Evolutionary conservation across 1,140 invertebrate genomes (phyloP).

Genomic region (Polypedilum vanderplanki): DNA sequence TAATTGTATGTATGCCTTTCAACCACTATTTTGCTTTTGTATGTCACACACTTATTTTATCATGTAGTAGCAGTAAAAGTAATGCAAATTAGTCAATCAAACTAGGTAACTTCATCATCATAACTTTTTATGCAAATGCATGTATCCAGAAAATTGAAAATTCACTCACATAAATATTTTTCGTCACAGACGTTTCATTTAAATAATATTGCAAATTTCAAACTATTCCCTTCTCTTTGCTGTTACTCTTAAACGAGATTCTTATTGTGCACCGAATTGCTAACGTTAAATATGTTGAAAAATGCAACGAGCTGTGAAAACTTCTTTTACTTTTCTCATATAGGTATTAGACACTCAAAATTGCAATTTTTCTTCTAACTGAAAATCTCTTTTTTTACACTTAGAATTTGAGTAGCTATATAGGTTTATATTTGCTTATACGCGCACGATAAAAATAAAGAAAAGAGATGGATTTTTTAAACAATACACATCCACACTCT

Average conservation of each 20-base stretch:
- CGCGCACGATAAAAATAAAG: neutral
- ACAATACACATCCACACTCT: neutral
- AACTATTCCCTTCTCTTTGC: neutral
- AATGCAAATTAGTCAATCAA: no score
- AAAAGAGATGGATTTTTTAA: neutral
- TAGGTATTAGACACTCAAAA: neutral
- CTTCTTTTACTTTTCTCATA: neutral
- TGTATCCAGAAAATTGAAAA: neutral
- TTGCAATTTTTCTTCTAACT: conserved; percentile 19
- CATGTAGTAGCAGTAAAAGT: neutral
- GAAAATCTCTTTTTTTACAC: neutral
- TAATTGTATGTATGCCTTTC: neutral
- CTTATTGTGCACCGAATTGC: neutral
- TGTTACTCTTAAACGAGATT: neutral
- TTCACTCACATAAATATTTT: neutral
- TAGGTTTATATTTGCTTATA: neutral
- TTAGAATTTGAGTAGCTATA: conserved; percentile 7
- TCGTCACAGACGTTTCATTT: neutral
- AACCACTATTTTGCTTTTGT: neutral
- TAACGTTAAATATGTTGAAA: neutral
- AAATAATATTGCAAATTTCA: neutral
- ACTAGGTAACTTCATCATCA: no score
- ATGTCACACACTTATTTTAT: neutral
- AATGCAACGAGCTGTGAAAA: conserved; percentile 16
- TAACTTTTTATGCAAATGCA: neutral